These are phyloP conservation scores for Pipistrellus kuhlii DNA, from an alignment of 2,797 vertebrate genomes.

Conservation along the genomic window DNA sequence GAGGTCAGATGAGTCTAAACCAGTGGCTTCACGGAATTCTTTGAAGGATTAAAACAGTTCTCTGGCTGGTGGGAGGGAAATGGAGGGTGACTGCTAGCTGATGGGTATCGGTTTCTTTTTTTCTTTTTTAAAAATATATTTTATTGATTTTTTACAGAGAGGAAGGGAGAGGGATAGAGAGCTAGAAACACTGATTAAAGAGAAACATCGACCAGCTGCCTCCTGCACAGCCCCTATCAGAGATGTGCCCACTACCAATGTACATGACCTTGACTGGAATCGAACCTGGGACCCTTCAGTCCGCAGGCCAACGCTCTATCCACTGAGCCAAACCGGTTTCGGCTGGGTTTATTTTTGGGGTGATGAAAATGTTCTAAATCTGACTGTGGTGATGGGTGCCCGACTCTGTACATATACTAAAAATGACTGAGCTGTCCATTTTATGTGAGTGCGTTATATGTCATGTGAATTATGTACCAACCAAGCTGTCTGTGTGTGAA, in stretches of 20 bases:
- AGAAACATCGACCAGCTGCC: too few relatives aligned
- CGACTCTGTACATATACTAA: not conserved
- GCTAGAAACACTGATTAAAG: too few relatives aligned
- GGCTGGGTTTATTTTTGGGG: not conserved
- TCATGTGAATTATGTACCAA: not conserved
- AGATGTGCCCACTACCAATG: too few relatives aligned
- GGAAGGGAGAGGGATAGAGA: too few relatives aligned
- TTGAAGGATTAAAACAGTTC: not conserved
- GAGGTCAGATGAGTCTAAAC: not conserved
- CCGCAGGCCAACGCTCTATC: too few relatives aligned
- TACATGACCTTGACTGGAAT: too few relatives aligned
- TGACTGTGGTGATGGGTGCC: not conserved
- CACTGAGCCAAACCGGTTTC: too few relatives aligned
- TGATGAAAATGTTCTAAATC: not conserved
- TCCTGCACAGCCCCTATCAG: too few relatives aligned
- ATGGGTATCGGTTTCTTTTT: not conserved
- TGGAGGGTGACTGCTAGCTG: not conserved
- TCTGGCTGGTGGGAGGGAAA: not conserved
- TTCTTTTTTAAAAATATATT: too few relatives aligned
- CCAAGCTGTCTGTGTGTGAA: not conserved
- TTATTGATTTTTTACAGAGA: too few relatives aligned
- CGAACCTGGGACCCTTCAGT: too few relatives aligned
- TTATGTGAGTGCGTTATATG: not conserved
- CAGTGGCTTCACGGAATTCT: conserved; percentile 11
- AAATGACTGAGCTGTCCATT: not conserved